Base-by-base conservation (phyloP, 2,888 invertebrate genomes). In the Conops quadrifasciatus region DNA sequence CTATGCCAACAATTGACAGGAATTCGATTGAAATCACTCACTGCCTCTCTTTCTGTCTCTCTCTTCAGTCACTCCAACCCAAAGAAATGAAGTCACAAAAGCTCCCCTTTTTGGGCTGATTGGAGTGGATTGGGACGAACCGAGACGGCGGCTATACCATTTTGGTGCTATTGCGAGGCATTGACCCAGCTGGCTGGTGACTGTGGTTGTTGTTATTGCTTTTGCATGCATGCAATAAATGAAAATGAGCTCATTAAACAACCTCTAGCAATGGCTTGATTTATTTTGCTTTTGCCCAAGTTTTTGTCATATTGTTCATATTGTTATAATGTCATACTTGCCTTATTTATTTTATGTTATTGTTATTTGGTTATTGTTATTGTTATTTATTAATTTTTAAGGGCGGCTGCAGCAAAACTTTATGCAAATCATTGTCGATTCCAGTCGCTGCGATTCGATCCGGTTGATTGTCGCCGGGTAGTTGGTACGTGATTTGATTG, bases 201-300 rank as follows among this genome's bases (percentile, higher is more conserved):
- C 36, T 36, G 36, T 36, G 58, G 26, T 58, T 15, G 24, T 9
- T 15, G 58, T 26, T 58, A 28, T 9, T 28, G 58, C 24, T 58
- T 28, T 24, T 9, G 58, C 58, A 58, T 58, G 28, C 58, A 58
- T 58, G 21, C 58, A 24, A 45, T 47, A 26, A 63, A 16, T 73
- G 56, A 70, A 71, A 74, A 69, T 71, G 76, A 73, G 75, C 79
- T 78, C 76, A 78, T 78, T 78, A 76, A 76, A 36, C 36, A 36
- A 73, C 74, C 77, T 78, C 80, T 79, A 81, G 81, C 81, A 81
- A 80, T 78, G 80, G 21, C 24, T 67, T 67, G 36, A 53, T 66
- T 66, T 63, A 63, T 63, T 59, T 59, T 28, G 21, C 21, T 63
- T 47, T 19, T 21, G 15, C 45, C 21, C 16, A 36, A 36, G 28